These are phyloP conservation scores for Phlogophora meticulosa DNA, from an alignment of 2,888 invertebrate species.

Conservation along the genomic window DNA sequence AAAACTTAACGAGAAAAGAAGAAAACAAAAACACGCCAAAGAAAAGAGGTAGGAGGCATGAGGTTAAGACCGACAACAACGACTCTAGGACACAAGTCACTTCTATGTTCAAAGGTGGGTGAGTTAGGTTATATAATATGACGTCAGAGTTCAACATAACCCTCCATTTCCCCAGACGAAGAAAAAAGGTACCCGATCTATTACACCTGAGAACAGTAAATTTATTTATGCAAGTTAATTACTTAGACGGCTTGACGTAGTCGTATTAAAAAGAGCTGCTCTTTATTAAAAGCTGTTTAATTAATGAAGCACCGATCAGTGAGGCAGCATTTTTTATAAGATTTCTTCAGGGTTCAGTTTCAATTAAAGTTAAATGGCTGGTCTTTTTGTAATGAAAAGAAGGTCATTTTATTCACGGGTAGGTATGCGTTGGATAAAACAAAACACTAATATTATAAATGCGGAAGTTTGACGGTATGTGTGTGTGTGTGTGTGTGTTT, in stretches of 20 bases:
- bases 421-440: no score
- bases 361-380: constrained; percentile 3
- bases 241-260: constrained; percentile 21
- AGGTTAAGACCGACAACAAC: no score
- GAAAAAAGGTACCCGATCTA: background rate
- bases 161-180: background rate
- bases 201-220: background rate
- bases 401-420: background rate
- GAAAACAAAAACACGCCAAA: no score
- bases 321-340: constrained; percentile 16
- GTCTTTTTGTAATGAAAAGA: no score
- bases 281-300: constrained; percentile 27
- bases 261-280: constrained; percentile 12
- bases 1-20: no score
- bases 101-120: no score
- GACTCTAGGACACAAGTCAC: no score
- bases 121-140: no score
- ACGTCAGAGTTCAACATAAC: background rate
- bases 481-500: no score
- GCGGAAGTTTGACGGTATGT: no score
- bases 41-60: no score
- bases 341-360: background rate
- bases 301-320: constrained; percentile 27
- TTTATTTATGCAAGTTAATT: constrained; percentile 29
- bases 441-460: no score